Evolutionary conservation across 2,797 vertebrate genomes (phyloP), one percentile per base, ranked within the genome.

Genomic region (Cirrhinus mrigala): DNA sequence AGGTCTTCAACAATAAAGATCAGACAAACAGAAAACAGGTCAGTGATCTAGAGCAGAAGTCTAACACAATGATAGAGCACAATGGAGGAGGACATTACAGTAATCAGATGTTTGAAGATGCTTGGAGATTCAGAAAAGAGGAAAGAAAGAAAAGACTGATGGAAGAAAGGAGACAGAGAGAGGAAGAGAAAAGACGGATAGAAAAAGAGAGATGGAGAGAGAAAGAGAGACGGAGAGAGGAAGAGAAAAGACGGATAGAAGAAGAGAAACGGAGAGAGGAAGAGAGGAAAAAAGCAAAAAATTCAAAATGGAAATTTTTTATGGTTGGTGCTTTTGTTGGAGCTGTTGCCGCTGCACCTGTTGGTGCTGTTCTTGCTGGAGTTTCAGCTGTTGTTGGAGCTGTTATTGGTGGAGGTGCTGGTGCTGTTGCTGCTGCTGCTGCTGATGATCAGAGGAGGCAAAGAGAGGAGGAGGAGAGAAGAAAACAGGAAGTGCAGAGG

Each of bases 71-170:
- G 58, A 58, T 83, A 50, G 40, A 86, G 40, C 0, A 62, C 70
- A 88, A 88, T 0, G 62, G 81, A 69, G 87, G 84, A 83, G 79
- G 37, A n/a, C 73, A 46, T 8, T 88, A 88, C 52, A 37, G 84
- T 14, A 54, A 76, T 80, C 15, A 76, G 37, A 80, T 83, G 50
- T 77, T 7, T 46, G 1, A 85, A n/a, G 60, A 86, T 20, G 84
- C 69, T 75, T 20, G 5, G 14, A 84, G 50, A 87, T n/a, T 58
- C 22, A 87, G 16, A 5, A 5, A 52, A 15, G 58, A 71, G 58
- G 74, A 71, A n/a, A 20, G 74, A 46, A n/a, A 62, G 33, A 75
- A 5, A 22, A 74, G 66, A 74, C 33, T 29, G 48, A 29, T 56
- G 74, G 81, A 74, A 24, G 81, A 83, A 33, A 20, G 29, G 5